Evolutionary conservation across 2,797 vertebrate genomes (phyloP), one percentile per base, ranked within the genome.

Genomic region (Muscicapa comitata): DNA sequence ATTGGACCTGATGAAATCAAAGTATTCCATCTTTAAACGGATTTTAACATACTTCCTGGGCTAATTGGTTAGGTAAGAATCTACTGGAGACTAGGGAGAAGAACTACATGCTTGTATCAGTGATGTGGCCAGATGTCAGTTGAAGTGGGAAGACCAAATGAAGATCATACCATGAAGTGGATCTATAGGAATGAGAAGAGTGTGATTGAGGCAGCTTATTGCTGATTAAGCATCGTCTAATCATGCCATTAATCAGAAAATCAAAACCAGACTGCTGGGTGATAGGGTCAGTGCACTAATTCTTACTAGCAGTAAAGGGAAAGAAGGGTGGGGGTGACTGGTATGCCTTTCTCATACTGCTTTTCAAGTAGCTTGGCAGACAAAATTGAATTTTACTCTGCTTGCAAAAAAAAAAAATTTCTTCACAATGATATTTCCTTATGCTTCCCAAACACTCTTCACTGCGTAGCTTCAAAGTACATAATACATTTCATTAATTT

Each of bases 181-280:
- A 59, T 63, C 47, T 82, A n/a, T 37, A 87, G 43, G 15, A 86
- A 74, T 0, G 0, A 54, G 45, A 29, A 83, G 65, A 67, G 29
- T 45, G 37, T 11, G 6, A 55, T 13, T 31, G 23, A 29, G 62
- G n/a, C 43, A 82, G 10, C 13, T 78, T 31, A 47, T 66, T 92
- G 85, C 73, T 94, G 86, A 95, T 57, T 95, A 86, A 92, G 38
- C 63, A 78, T 51, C 17, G 6, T 10, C 25, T 81, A 96, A 92
- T 96, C 57, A 88, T 82, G 19, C 5, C 17, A 72, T 87, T 95
- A 87, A 94, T 95, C 93, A 97, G 83, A 87, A 93, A 89, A 88
- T 86, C 78, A 88, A 94, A 88, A 55, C 11, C 43, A 51, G 70
- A 57, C 42, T 91, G 33, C 25, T 53, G 23, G 10, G 35, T 90